These are phyloP conservation scores for Solea solea DNA, from an alignment of 2,113 vertebrate genomes.

Conservation along the genomic window DNA sequence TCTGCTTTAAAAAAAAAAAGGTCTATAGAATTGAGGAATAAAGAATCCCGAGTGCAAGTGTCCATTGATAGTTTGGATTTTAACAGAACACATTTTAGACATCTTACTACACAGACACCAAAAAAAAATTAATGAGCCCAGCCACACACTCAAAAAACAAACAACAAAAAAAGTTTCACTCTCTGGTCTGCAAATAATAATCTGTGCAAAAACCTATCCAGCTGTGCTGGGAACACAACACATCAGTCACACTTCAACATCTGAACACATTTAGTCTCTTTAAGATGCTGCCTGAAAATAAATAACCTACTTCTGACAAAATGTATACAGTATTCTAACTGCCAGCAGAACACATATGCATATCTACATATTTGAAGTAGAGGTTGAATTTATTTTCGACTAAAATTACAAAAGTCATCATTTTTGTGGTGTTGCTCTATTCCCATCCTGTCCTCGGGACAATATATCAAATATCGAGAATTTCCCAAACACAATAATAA, in stretches of 20 bases:
- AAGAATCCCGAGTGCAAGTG: not conserved
- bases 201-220: not conserved
- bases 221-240: conserved; percentile 7
- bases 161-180: not conserved
- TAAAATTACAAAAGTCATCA: no score
- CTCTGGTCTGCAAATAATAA: conserved; percentile 5
- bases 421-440: not conserved
- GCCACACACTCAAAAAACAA: conserved; percentile 13
- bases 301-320: conserved; percentile 1
- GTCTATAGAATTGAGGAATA: no score
- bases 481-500: not conserved
- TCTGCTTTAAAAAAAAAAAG: no score
- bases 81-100: not conserved
- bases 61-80: conserved; percentile 1
- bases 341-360: not conserved
- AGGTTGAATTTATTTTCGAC: no score
- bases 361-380: not conserved
- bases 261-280: not conserved
- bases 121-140: not conserved
- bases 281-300: not conserved
- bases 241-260: not conserved
- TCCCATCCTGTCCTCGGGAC: not conserved
- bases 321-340: not conserved
- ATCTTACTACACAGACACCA: not conserved
- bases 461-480: not conserved